Evolutionary conservation across 2,888 invertebrate genomes (phyloP).

Genomic region (Drosophila robusta): DNA sequence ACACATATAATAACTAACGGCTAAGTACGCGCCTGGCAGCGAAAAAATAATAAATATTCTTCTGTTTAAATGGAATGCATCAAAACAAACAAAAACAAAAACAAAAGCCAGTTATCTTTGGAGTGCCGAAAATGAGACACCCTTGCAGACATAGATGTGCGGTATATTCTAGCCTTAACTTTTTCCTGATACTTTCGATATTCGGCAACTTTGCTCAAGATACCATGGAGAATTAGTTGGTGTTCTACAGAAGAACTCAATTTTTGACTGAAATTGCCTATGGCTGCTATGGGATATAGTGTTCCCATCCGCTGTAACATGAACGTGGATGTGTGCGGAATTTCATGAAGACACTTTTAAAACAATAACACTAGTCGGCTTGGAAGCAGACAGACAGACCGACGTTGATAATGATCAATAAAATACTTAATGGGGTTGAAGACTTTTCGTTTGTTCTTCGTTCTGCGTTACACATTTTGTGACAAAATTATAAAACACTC

Average conservation of each 20-base stretch:
- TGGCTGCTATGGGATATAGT: too few species aligned
- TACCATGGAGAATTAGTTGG: too few species aligned
- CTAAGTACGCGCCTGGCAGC: constrained; percentile 2
- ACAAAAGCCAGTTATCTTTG: constrained; percentile 10
- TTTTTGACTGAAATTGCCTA: too few species aligned
- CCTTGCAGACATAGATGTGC: not conserved
- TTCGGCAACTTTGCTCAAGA: too few species aligned
- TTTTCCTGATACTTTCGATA: too few species aligned
- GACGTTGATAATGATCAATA: not conserved
- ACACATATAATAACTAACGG: constrained; percentile 31
- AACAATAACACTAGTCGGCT: not conserved
- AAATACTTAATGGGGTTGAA: not conserved
- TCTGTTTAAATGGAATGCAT: constrained; percentile 6
- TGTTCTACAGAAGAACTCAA: too few species aligned
- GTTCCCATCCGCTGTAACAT: too few species aligned
- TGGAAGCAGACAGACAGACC: not conserved
- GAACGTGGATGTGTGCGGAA: too few species aligned
- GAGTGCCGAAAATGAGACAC: not conserved
- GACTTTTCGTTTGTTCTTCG: not conserved
- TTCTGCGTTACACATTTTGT: not conserved
- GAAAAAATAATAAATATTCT: constrained; percentile 1
- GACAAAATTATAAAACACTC: not conserved
- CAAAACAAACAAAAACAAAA: constrained; percentile 4
- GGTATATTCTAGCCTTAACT: not conserved
- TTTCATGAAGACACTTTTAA: too few species aligned